Base-by-base conservation (phyloP, 1,140 invertebrate species). In the Heliconius himera region DNA sequence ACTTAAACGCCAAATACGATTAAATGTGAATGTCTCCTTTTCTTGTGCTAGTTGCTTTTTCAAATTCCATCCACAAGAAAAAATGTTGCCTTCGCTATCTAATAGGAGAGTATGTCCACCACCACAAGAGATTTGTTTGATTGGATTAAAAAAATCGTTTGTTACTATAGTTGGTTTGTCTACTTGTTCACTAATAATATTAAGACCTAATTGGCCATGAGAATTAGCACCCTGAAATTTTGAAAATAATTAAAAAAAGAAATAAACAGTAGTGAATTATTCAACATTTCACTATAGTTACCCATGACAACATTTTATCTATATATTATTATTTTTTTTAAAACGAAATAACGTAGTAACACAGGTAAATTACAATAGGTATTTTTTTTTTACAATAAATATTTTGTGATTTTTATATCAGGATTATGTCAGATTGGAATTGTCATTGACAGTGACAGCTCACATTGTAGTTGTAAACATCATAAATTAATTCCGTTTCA, bases 21-120 rank as follows among this genome's bases (percentile, higher is more conserved):
- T 93, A 89, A 95, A 96, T 77, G 83, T 96, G 86, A 90, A 86
- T n/a, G 88, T 95, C 91, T 95, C 92, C 86, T 88, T 84, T 74
- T 90, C 85, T 29, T 96, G 90, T 22, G 97, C 98, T 26, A 97
- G 87, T 92, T 99, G 98, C 3, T 97, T 97, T 89, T 96, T 97
- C 84, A 96, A 96, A 93, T 98, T 99, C 97, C 97, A 98, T 8
- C 98, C 98, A 95, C 98, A 99, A 54, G 96, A 95, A 88, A 97
- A 98, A 13, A 98, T 88, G 82, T 96, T 96, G 16, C 97, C 97
- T 70, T 95, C 94, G 66, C 93, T 91, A 83, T 96, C 96, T 29
- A 98, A 89, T 33, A 97, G 93, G 16, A 98, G 85, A 1, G 97
- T 96, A 87, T 98, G 97, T 1, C 97, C 97, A 46, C 97, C 97